Evolutionary conservation across 2,888 invertebrate genomes (phyloP).

Genomic region (Ichneumoninae sp.): DNA sequence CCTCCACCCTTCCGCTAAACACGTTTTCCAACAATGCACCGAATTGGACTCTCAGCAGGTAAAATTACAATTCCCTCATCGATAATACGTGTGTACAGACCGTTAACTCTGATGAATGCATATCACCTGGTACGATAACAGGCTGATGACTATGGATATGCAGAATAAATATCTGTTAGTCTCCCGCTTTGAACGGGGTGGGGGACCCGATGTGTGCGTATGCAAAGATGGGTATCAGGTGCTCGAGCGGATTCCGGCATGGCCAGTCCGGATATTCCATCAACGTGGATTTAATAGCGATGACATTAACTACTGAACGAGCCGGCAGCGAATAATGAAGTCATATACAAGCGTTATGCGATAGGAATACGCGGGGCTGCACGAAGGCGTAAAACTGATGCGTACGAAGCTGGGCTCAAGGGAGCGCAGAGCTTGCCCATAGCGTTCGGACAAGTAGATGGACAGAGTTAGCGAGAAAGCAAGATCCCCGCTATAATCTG

Average conservation of each 20-base stretch:
- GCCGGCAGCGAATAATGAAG: constrained; percentile 49
- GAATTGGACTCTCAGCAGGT: constrained; percentile 12
- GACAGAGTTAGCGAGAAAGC: constrained; percentile 2
- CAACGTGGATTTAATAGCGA: constrained; percentile 61
- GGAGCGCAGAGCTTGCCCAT: not conserved
- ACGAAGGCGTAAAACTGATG: constrained; percentile 34
- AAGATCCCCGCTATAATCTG: constrained; percentile 53
- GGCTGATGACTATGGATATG: constrained; percentile 38
- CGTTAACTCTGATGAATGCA: constrained; percentile 42
- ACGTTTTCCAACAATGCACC: constrained; percentile 1
- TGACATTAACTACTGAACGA: constrained; percentile 58
- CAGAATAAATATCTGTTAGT: constrained; percentile 50
- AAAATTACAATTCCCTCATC: constrained; percentile 30
- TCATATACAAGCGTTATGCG: constrained; percentile 49
- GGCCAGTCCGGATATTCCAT: constrained; percentile 52
- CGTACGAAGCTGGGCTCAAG: constrained; percentile 11
- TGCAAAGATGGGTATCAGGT: constrained; percentile 59
- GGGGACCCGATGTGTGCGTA: constrained; percentile 20
- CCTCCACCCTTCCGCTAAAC: not conserved
- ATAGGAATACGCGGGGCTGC: constrained; percentile 27
- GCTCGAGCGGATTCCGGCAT: constrained; percentile 22
- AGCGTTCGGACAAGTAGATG: not conserved
- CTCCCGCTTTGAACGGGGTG: constrained; percentile 2
- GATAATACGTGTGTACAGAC: constrained; percentile 33
- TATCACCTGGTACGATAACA: constrained; percentile 43